phyloP scores from a whole-genome alignment of 1,140 invertebrate species.

The Drosophila parabipectinata region DNA sequence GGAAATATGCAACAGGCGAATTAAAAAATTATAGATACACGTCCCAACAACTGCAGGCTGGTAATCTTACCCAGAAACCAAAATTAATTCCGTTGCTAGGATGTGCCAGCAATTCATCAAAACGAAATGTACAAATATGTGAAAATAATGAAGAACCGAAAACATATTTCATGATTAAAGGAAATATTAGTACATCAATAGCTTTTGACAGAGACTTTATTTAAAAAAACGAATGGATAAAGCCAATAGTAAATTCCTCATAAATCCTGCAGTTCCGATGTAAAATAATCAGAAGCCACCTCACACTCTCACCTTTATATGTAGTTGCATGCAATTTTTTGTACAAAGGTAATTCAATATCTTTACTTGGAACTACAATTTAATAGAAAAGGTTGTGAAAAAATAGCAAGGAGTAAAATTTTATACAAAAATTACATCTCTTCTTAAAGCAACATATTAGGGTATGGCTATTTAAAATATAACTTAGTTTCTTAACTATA shows the following conservation, averaged over 20 bases:
- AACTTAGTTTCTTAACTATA: not conserved
- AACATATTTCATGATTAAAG: not conserved
- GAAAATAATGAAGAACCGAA: not conserved
- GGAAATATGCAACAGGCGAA: conserved; percentile 1
- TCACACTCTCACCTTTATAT: too few species aligned
- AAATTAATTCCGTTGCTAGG: not conserved
- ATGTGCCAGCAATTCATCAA: not conserved
- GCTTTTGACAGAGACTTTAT: not conserved
- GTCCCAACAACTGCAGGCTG: not conserved
- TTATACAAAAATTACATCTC: not conserved
- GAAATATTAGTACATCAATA: not conserved
- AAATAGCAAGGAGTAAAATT: not conserved
- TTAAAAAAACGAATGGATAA: too few species aligned
- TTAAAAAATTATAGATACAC: not conserved
- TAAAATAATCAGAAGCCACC: not conserved
- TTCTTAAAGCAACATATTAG: too few species aligned
- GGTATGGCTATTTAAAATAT: too few species aligned
- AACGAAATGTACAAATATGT: not conserved
- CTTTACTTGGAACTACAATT: not conserved
- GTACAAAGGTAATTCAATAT: not conserved
- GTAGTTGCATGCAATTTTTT: too few species aligned
- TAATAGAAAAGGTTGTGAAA: not conserved
- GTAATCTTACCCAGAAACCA: not conserved
- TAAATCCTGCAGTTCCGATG: too few species aligned
- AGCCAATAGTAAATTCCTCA: not conserved